These are phyloP conservation scores for Ibidorhyncha struthersii DNA, from an alignment of 2,113 vertebrate genomes.

Conservation along the genomic window DNA sequence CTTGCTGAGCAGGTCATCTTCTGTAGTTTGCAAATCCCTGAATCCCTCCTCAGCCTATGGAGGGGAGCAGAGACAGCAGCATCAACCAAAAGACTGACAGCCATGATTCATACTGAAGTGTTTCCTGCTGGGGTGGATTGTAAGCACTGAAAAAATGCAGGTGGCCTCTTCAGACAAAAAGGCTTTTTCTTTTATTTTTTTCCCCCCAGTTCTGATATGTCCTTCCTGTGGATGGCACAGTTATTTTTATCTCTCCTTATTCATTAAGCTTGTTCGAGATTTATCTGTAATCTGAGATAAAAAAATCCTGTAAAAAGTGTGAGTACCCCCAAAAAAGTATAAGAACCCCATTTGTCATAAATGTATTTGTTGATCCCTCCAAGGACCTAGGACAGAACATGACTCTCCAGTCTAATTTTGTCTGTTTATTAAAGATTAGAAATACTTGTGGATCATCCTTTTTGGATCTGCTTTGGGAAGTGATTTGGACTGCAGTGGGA, in stretches of 20 bases:
- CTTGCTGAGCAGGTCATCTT: background rate
- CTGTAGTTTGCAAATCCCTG: background rate
- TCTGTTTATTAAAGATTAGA: background rate
- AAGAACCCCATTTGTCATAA: background rate
- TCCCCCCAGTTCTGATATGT: background rate
- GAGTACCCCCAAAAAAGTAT: background rate
- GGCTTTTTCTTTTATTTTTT: accelerated
- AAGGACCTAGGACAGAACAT: background rate
- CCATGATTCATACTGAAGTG: constrained; percentile 8
- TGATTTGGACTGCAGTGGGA: background rate
- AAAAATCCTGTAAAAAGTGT: background rate
- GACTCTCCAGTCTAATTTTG: background rate
- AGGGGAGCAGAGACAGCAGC: background rate
- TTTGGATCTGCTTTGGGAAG: background rate
- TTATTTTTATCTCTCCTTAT: background rate
- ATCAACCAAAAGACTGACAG: constrained; percentile 15
- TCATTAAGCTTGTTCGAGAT: background rate
- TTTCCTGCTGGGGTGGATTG: background rate
- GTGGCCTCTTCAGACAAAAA: constrained; percentile 39
- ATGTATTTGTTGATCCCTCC: background rate
- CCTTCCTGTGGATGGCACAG: background rate
- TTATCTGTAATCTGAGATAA: background rate
- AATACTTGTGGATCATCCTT: background rate
- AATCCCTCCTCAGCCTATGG: background rate
- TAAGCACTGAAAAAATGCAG: constrained; percentile 30